Evolutionary conservation across 2,888 invertebrate species (phyloP).

Genomic region (Lasioglossum leucozonium): DNA sequence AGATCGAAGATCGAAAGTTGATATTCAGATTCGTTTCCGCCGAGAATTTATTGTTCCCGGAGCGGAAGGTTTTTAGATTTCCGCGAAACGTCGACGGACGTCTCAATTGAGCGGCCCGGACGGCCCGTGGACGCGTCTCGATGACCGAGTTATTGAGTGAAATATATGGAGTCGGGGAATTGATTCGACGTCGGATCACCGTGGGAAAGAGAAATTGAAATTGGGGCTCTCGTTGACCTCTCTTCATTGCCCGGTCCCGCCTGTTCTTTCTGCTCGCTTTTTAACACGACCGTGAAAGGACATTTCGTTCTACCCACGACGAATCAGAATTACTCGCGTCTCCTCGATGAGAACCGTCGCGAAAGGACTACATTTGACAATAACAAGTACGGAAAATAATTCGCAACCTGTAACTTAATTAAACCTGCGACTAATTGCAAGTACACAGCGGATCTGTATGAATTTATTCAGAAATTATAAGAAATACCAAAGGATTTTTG

Average conservation of each 20-base stretch:
- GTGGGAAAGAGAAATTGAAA: conserved; percentile 59
- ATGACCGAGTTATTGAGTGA: conserved; percentile 24
- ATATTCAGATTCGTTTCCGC: neutral
- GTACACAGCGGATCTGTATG: too few relatives aligned
- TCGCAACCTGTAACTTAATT: too few relatives aligned
- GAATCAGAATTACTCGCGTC: neutral
- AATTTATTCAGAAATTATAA: too few relatives aligned
- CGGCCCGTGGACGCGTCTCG: conserved; percentile 18
- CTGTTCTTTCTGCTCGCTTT: conserved; percentile 33
- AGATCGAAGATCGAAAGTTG: neutral
- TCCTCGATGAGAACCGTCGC: neutral
- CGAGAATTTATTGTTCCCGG: neutral
- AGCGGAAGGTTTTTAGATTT: neutral
- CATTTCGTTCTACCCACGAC: neutral
- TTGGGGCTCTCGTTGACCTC: conserved; percentile 57
- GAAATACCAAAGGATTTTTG: too few relatives aligned
- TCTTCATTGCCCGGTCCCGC: conserved; percentile 45
- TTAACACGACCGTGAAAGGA: conserved; percentile 1
- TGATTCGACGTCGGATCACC: conserved; percentile 41
- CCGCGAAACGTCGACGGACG: neutral
- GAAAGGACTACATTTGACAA: neutral
- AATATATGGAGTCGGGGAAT: conserved; percentile 42
- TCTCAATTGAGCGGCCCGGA: neutral
- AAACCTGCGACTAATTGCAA: too few relatives aligned
- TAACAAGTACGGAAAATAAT: neutral